Percentiles rank a stretch among this genome's conserved stretches.
Evolutionary conservation across 2,113 vertebrate species (phyloP).

Genomic region (Phylloscopus trochiloides): DNA sequence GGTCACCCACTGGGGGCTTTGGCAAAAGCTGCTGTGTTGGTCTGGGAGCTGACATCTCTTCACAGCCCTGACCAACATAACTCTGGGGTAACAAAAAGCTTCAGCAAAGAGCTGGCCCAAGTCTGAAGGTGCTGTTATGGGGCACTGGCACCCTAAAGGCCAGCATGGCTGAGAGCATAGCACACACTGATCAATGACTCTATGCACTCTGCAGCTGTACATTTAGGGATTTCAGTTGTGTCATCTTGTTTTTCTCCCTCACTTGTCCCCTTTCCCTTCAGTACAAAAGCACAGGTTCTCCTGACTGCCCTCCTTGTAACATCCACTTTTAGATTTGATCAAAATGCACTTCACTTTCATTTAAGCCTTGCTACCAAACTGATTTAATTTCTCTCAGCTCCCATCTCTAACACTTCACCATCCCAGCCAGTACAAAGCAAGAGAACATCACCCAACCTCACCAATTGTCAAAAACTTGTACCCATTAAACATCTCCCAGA

Average conservation of each 20-base stretch:
- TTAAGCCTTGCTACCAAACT: background rate
- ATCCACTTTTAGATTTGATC: background rate
- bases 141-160: background rate
- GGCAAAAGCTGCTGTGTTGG: background rate
- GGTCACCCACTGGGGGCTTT: background rate
- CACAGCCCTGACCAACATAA: fast-evolving
- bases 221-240: background rate
- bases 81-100: background rate
- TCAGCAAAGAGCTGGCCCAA: background rate
- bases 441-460: background rate
- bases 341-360: background rate
- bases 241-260: background rate
- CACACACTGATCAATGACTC: fast-evolving
- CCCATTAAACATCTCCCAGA: background rate
- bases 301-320: background rate
- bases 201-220: fast-evolving
- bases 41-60: background rate
- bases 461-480: background rate
- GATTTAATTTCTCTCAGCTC: background rate
- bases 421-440: background rate
- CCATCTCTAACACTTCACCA: background rate
- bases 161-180: fast-evolving
- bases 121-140: background rate
- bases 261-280: background rate
- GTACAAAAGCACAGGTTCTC: background rate